Base-by-base conservation (phyloP, 2,888 invertebrate genomes). In the Caradrina clavipalpis region DNA sequence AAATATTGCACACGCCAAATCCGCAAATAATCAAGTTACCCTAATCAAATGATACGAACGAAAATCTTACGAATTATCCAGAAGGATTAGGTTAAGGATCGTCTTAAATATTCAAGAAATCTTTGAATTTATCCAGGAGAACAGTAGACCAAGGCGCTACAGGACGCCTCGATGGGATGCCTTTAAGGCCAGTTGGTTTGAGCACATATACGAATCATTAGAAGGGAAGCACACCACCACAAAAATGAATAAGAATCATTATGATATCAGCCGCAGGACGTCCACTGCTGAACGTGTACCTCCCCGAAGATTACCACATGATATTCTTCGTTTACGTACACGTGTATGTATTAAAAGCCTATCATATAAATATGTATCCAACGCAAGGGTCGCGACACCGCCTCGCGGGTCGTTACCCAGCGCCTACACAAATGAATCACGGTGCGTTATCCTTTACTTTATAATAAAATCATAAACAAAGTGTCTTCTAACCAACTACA, bases 381-480 rank as follows among this genome's bases (percentile, higher is more conserved):
- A 68, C 59, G 55, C 22, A 54, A 54, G 63, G 76, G 79, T 79
- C 76, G 75, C 69, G 74, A 70, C 59, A 75, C 26, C 57, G 71
- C 70, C 73, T 75, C 49, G 50, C 68, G 73, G 83, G 85, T 85
- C 87, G 75, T 85, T 86, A 86, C 69, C 83, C 86, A 86, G 75
- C 81, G 73, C 89, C 89, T 78, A 90, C 91, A 68, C 84, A 67
- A 78, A 85, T 89, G 88, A 91, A 86, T 90, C 91, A 91, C 81
- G 75, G 87, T 80, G 85, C 85, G 78, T 79, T 89, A 87, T 85
- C 83, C 88, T 80, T 67, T 85, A 62, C 35, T 64, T 77, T 69
- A 81, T 78, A 76, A 71, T 69, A 73, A 77, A 60, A 84, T 86
- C 83, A 86, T 83, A 86, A 87, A 89, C 85, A 86, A 86, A 83